Percentiles rank a stretch among this genome's conserved stretches.
These are phyloP conservation scores for Stictocephala bisonia DNA, from an alignment of 2,888 invertebrate genomes.

Conservation along the genomic window DNA sequence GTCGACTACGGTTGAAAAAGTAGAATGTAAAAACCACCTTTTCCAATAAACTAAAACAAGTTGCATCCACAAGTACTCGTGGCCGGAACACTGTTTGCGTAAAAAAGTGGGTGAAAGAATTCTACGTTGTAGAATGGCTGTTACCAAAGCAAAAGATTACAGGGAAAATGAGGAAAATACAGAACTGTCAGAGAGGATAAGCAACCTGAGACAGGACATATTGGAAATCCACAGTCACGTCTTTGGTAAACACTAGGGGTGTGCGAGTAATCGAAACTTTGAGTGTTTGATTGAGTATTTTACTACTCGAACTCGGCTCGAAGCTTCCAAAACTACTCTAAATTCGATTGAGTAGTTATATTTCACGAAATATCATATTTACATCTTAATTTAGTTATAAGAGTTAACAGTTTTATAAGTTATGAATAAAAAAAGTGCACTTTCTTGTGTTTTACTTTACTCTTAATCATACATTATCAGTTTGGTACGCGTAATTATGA, in stretches of 20 bases:
- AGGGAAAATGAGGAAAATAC: neutral
- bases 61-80: slow-evolving; percentile 1
- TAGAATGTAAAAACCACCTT: slow-evolving; percentile 61
- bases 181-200: neutral
- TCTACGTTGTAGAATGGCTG: slow-evolving; percentile 28
- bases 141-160: slow-evolving; percentile 12
- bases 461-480: too few relatives aligned
- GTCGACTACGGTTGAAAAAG: slow-evolving; percentile 56
- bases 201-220: slow-evolving; percentile 24
- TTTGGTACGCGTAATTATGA: too few relatives aligned
- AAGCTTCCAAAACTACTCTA: too few relatives aligned
- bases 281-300: too few relatives aligned
- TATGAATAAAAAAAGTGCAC: too few relatives aligned
- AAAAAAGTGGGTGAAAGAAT: slow-evolving; percentile 33
- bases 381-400: too few relatives aligned
- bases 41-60: slow-evolving; percentile 37
- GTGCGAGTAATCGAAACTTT: too few relatives aligned
- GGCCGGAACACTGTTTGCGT: slow-evolving; percentile 17
- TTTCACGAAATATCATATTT: too few relatives aligned
- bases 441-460: too few relatives aligned
- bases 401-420: too few relatives aligned
- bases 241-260: slow-evolving; percentile 39
- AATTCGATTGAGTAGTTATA: too few relatives aligned
- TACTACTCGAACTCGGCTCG: too few relatives aligned
- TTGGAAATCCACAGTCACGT: slow-evolving; percentile 39